Evolutionary conservation across 2,797 vertebrate genomes (phyloP).

Genomic region (Alcedo atthis): DNA sequence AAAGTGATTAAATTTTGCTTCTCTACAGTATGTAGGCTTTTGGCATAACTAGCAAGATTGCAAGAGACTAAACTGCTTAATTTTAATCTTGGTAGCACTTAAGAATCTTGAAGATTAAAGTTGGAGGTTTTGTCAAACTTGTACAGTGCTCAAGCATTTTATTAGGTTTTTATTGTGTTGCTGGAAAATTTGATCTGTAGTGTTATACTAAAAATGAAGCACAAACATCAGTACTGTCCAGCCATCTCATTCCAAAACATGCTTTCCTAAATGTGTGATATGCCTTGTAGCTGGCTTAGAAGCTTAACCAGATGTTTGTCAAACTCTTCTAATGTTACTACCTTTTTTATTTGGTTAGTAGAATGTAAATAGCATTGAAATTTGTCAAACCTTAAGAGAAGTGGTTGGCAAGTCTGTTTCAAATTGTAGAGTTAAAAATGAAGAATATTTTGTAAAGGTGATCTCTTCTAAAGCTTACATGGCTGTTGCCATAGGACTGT

Average conservation of each 20-base stretch:
- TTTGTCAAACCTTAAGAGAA: constrained; percentile 32
- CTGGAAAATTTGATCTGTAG: not conserved
- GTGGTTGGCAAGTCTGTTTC: constrained; percentile 5
- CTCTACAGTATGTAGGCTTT: not conserved
- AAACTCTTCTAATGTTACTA: not conserved
- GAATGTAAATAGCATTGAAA: not conserved
- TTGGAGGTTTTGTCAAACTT: constrained; percentile 18
- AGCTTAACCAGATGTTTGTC: not conserved
- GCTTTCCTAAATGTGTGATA: not conserved
- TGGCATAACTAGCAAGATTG: constrained; percentile 3
- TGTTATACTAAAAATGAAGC: not conserved
- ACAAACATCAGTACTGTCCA: not conserved
- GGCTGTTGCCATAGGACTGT: not conserved
- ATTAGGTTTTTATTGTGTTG: not conserved
- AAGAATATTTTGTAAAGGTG: not conserved
- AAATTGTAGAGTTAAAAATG: not conserved
- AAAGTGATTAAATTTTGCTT: not conserved
- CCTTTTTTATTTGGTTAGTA: not conserved
- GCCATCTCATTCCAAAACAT: constrained; percentile 1
- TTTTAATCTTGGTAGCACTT: constrained; percentile 6
- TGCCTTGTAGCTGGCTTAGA: not conserved
- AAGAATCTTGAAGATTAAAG: not conserved
- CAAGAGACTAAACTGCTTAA: constrained; percentile 8
- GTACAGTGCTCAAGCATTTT: not conserved
- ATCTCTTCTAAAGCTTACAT: not conserved